These are phyloP conservation scores for Harpalus rufipes DNA, from an alignment of 2,888 invertebrate genomes.

Conservation along the genomic window DNA sequence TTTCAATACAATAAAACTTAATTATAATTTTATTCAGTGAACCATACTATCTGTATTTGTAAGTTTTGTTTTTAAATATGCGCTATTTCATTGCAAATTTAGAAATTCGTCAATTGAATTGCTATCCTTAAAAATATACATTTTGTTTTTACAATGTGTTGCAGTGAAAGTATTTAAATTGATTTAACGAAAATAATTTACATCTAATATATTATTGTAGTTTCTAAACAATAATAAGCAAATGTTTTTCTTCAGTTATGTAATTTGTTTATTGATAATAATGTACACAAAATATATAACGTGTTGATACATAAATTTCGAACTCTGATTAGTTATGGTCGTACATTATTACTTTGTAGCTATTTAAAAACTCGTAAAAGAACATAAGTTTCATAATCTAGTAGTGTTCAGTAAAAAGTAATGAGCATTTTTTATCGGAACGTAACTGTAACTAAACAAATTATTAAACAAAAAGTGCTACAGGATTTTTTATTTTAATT, in stretches of 20 bases:
- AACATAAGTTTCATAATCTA: background rate
- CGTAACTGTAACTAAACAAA: constrained; percentile 12
- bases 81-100: too few species aligned
- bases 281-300: background rate
- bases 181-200: background rate
- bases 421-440: background rate
- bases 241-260: background rate
- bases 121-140: too few species aligned
- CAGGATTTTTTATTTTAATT: background rate
- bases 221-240: background rate
- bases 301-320: constrained; percentile 6
- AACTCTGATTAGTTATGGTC: background rate
- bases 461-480: background rate
- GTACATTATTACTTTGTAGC: background rate
- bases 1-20: too few species aligned
- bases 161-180: background rate
- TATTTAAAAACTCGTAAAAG: background rate
- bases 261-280: constrained; percentile 1
- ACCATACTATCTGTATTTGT: too few species aligned
- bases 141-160: background rate
- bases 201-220: background rate
- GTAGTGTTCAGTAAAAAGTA: constrained; percentile 1
- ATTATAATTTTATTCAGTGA: too few species aligned
- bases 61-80: too few species aligned
- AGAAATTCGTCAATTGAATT: too few species aligned